Conservation (phyloP, 2,797 vertebrate genomes). For the Channallabes apus region DNA sequence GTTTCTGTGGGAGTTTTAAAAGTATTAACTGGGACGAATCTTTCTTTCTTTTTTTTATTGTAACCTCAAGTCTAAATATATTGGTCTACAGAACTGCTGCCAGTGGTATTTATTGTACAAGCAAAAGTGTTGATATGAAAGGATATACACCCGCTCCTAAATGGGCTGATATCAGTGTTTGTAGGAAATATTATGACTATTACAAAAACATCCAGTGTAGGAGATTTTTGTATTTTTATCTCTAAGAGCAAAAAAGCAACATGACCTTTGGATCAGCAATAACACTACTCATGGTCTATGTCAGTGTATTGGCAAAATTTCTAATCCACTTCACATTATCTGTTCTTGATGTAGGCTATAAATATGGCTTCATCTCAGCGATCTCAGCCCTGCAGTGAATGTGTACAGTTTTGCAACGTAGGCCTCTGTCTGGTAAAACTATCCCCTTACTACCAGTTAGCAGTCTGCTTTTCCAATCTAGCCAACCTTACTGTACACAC, state of each 20-base stretch:
- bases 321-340: constrained; percentile 57
- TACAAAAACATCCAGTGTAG: neutral
- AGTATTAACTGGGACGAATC: constrained; percentile 71
- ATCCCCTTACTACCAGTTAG: constrained; percentile 58
- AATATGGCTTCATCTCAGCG: constrained; percentile 52
- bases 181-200: constrained; percentile 16
- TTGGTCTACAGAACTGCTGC: constrained; percentile 22
- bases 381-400: constrained; percentile 56
- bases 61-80: constrained; percentile 57
- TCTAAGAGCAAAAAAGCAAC: neutral
- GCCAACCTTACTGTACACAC: constrained; percentile 40
- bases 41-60: constrained; percentile 64
- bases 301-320: constrained; percentile 51
- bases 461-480: constrained; percentile 61
- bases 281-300: neutral
- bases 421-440: constrained; percentile 62
- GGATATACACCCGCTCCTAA: neutral
- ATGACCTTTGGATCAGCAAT: neutral
- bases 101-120: constrained; percentile 37
- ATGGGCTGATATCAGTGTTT: neutral
- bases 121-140: constrained; percentile 27
- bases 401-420: constrained; percentile 32
- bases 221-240: neutral
- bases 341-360: constrained; percentile 52
- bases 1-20: constrained; percentile 71